Conservation (phyloP, 2,113 vertebrate genomes). For the Plectropomus leopardus region DNA sequence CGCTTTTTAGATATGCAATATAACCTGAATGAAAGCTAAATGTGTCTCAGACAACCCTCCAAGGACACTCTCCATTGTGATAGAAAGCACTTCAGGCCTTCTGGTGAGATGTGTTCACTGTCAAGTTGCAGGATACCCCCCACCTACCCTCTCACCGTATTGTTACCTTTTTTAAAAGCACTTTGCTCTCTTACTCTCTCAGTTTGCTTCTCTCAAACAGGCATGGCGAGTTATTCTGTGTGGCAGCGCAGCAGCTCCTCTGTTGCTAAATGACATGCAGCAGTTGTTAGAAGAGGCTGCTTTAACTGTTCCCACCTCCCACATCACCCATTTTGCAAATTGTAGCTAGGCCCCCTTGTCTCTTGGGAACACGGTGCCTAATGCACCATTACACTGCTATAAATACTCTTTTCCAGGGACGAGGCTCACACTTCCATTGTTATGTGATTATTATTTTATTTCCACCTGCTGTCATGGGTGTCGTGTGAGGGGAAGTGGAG, state of each 20-base stretch:
- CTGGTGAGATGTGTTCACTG: constrained; percentile 32
- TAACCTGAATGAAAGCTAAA: constrained; percentile 25
- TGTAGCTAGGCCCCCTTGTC: constrained; percentile 39
- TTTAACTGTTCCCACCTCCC: constrained; percentile 41
- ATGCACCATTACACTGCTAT: constrained; percentile 66
- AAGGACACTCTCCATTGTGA: constrained; percentile 39
- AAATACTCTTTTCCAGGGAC: constrained; percentile 60
- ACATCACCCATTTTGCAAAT: constrained; percentile 60
- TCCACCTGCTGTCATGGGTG: constrained; percentile 11
- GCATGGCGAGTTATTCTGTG: constrained; percentile 38
- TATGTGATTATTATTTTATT: constrained; percentile 67
- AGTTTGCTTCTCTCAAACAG: constrained; percentile 31
- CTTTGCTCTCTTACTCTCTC: constrained; percentile 25
- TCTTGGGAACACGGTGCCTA: constrained; percentile 58
- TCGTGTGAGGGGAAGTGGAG: constrained; percentile 1
- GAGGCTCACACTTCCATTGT: constrained; percentile 36
- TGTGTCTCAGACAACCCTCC: constrained; percentile 22
- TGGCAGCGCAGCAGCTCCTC: constrained; percentile 32
- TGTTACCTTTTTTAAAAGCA: constrained; percentile 60
- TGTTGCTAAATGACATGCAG: constrained; percentile 50
- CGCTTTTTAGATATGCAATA: background rate
- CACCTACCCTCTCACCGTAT: background rate
- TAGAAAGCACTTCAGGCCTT: constrained; percentile 28
- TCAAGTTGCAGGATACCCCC: background rate
- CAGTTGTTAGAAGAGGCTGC: constrained; percentile 40